phyloP scores from a whole-genome alignment of 1,140 invertebrate genomes.

The Epicauta chinensis region DNA sequence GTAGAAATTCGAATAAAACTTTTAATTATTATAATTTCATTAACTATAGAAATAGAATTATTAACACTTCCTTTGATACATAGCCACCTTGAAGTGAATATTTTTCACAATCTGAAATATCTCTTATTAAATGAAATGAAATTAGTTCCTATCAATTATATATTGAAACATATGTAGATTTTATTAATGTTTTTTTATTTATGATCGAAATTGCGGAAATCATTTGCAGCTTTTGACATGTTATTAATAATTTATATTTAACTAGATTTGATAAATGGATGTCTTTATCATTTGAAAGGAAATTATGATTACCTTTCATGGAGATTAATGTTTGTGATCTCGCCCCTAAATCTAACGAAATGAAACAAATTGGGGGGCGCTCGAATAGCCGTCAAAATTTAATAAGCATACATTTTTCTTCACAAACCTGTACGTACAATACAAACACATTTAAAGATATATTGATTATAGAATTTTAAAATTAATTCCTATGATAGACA shows the following conservation, averaged over 20 bases:
- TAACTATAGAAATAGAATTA: not conserved
- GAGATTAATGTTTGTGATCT: slow-evolving; percentile 31
- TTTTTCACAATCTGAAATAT: too few species aligned
- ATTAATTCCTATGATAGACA: too few species aligned
- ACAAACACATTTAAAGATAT: too few species aligned
- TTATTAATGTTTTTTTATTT: slow-evolving; percentile 13
- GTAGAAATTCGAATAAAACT: not conserved
- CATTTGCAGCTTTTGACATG: slow-evolving; percentile 30
- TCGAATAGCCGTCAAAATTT: slow-evolving; percentile 12
- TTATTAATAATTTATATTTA: slow-evolving; percentile 33
- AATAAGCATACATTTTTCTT: slow-evolving; percentile 11
- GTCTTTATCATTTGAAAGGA: slow-evolving; percentile 34
- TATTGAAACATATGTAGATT: not conserved
- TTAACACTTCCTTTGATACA: too few species aligned
- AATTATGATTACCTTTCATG: slow-evolving; percentile 32
- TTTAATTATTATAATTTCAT: too few species aligned
- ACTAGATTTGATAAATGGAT: slow-evolving; percentile 32
- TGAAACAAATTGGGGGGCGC: slow-evolving; percentile 12
- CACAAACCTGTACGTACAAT: not conserved
- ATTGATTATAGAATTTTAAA: too few species aligned
- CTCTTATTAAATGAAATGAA: too few species aligned
- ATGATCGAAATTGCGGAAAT: slow-evolving; percentile 26
- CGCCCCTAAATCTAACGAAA: slow-evolving; percentile 23
- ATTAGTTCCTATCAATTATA: too few species aligned
- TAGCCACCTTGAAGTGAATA: too few species aligned